These are phyloP conservation scores for Choristoneura rosaceana DNA, from an alignment of 2,888 invertebrate genomes.

Conservation along the genomic window DNA sequence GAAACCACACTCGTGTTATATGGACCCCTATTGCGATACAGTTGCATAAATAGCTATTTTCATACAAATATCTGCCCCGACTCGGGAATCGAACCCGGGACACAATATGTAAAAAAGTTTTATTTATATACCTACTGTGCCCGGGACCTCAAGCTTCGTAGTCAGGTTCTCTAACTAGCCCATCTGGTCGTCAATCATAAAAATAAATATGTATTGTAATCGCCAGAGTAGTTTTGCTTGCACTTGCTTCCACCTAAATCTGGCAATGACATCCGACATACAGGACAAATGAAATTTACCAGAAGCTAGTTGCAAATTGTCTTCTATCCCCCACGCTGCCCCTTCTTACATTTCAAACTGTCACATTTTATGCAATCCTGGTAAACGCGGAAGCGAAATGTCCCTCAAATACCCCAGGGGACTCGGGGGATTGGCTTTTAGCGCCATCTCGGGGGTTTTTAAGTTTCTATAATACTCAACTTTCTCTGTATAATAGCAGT, in stretches of 20 bases:
- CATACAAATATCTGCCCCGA: no score
- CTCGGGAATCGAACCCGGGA: no score
- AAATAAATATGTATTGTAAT: background rate
- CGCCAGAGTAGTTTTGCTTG: background rate
- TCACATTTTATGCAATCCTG: background rate
- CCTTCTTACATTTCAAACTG: background rate
- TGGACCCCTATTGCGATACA: no score
- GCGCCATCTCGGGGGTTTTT: background rate
- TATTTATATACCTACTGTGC: no score
- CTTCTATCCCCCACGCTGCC: background rate
- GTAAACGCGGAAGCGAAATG: constrained; percentile 21
- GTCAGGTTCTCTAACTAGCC: no score
- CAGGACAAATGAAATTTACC: constrained; percentile 17
- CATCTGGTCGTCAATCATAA: no score
- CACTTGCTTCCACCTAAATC: no score
- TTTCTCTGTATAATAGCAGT: background rate
- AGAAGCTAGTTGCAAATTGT: constrained; percentile 22
- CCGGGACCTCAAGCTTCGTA: no score
- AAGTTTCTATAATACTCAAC: background rate
- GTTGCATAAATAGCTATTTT: no score
- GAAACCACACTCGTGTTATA: no score
- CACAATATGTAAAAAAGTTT: no score
- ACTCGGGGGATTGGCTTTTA: background rate
- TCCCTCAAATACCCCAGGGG: constrained; percentile 1
- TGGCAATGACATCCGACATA: background rate